phyloP scores from a whole-genome alignment of 2,113 vertebrate genomes.

The Oreochromis spilurus region DNA sequence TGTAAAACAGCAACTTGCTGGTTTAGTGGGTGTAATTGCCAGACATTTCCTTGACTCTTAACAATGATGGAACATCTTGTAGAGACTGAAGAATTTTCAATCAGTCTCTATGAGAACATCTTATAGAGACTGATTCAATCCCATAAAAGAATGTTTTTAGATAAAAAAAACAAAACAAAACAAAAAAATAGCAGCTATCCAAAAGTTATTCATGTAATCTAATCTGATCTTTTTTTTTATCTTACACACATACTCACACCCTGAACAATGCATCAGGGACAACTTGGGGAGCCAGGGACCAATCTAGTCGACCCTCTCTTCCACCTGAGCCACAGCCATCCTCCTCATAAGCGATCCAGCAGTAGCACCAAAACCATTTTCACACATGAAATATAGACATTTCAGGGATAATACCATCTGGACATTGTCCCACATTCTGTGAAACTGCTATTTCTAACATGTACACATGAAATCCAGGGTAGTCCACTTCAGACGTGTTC shows the following conservation, averaged over 20 bases:
- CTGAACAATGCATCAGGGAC: neutral
- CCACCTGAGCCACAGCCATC: neutral
- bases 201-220: neutral
- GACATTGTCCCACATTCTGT: neutral
- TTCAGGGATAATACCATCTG: neutral
- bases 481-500: neutral
- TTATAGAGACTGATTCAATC: neutral
- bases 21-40: neutral
- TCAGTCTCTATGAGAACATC: no score
- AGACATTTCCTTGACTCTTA: neutral
- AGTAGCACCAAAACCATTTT: neutral
- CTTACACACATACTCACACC: accelerated
- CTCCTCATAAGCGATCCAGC: neutral
- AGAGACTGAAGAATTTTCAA: neutral
- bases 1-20: neutral
- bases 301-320: neutral
- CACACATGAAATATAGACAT: neutral
- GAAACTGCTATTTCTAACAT: neutral
- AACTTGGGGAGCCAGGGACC: neutral
- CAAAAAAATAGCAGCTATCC: neutral
- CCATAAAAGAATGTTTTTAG: neutral
- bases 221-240: neutral
- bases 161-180: no score
- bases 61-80: neutral
- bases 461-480: neutral